Percentiles rank a stretch among this genome's conserved stretches.
phyloP scores from a whole-genome alignment of 35 echinoderm and acorn worm species.

The Diadema setosum region DNA sequence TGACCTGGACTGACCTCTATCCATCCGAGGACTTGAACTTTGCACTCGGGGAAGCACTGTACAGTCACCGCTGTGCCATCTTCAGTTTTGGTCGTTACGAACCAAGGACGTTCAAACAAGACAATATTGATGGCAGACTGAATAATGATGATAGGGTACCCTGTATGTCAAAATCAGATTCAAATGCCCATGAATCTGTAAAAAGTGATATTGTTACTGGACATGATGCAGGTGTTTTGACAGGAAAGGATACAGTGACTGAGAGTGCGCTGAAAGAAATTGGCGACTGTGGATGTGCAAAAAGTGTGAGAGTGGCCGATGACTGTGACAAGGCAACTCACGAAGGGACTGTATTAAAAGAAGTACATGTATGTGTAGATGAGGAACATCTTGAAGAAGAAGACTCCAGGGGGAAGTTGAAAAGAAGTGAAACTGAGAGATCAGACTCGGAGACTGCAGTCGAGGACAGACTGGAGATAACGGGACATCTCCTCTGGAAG shows the following conservation, averaged over 20 bases:
- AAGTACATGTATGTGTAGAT: too few relatives aligned
- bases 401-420: not conserved
- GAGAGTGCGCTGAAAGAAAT: too few relatives aligned
- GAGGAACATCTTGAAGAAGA: too few relatives aligned
- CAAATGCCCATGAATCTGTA: too few relatives aligned
- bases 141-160: not conserved
- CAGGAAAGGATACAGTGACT: too few relatives aligned
- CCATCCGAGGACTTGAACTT: conserved; percentile 87
- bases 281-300: too few relatives aligned
- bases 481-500: conserved; percentile 80
- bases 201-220: too few relatives aligned
- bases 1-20: conserved; percentile 97
- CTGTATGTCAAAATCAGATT: not conserved
- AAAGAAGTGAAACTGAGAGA: not conserved
- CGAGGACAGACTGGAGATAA: conserved; percentile 13
- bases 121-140: not conserved
- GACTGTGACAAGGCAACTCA: too few relatives aligned
- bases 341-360: too few relatives aligned
- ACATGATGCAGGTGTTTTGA: too few relatives aligned
- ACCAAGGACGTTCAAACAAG: conserved; percentile 41
- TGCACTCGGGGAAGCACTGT: conserved; percentile 85
- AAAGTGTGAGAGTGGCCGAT: too few relatives aligned
- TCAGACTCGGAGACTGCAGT: not conserved
- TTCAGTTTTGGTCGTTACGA: conserved; percentile 91
- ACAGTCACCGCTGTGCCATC: conserved; percentile 57